Conservation (phyloP, 2,888 invertebrate genomes). For the Latrodectus elegans region DNA sequence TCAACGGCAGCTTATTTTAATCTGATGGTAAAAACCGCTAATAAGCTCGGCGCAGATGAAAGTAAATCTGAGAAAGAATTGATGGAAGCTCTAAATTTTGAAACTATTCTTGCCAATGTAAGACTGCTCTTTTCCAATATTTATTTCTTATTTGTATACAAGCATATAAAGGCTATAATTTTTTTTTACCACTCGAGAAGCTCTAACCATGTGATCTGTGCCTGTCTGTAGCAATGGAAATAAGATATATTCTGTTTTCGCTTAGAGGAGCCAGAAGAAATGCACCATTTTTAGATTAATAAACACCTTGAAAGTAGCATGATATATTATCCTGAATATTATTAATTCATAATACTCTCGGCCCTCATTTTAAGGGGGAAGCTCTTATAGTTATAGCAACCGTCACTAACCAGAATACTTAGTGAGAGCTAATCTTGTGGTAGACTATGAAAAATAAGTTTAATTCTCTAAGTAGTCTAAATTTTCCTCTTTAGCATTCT, state of each 20-base stretch:
- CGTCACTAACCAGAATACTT: too few species aligned
- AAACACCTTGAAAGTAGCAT: too few species aligned
- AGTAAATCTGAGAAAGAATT: slow-evolving; percentile 83
- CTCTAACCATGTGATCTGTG: too few species aligned
- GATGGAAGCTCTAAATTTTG: slow-evolving; percentile 87
- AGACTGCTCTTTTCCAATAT: slow-evolving; percentile 75
- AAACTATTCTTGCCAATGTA: slow-evolving; percentile 92
- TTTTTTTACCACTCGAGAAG: too few species aligned
- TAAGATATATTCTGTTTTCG: background rate
- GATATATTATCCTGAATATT: too few species aligned
- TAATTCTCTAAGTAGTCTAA: background rate
- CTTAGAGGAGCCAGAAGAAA: background rate
- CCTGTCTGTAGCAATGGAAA: too few species aligned
- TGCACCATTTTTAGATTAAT: too few species aligned
- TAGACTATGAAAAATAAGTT: background rate
- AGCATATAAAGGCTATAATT: too few species aligned
- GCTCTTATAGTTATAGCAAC: too few species aligned
- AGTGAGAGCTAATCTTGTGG: too few species aligned
- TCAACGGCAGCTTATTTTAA: slow-evolving; percentile 81
- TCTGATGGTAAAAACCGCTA: slow-evolving; percentile 85
- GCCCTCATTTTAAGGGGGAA: too few species aligned
- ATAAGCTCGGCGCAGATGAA: slow-evolving; percentile 87
- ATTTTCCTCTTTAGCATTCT: slow-evolving; percentile 80
- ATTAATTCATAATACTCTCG: too few species aligned
- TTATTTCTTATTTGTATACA: background rate